Base-by-base conservation (phyloP, 2,797 vertebrate genomes). In the Danio aesculapii region DNA sequence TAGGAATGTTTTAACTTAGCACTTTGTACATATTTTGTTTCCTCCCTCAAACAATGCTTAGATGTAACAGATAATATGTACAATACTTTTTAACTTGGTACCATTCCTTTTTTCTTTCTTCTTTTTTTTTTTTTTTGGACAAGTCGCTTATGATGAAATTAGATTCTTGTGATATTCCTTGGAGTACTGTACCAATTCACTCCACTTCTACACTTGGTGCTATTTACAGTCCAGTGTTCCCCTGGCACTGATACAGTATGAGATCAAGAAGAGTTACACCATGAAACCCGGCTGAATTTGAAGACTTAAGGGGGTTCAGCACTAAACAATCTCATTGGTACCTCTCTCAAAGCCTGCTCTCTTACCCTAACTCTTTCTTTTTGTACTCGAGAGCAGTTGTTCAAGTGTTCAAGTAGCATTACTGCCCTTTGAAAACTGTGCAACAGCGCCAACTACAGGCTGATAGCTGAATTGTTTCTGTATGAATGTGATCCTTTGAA, bases 1-100 rank as follows among this genome's bases (percentile, higher is more conserved):
- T 93, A 90, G 92, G 91, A 93, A 92, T 92, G 91, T 92, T 86
- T 84, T 88, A 85, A 83, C 88, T 87, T 89, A 83, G 92, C 91
- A 94, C 92, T 94, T 94, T 94, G 89, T 92, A 88, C 87, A 91
- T 91, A 87, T 83, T 86, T 84, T 81, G 82, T 53, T 5, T 53
- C 13, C 30, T 85, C 77, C 75, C 81, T 82, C 67, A 8, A 85
- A 68, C 58, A 83, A 64, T 82, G 57, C 55, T 64, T 81, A 76
- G 73, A 72, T 75, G 16, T 87, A 82, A 81, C 21, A 62, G 80
- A 79, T 44, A n/a, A 64, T 68, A 73, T 64, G 75, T 84, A 67
- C 69, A 63, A 66, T 84, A 68, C 49, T 47, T 83, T 74, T 70
- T 83, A 84, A 21, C 64, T 57, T 57, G 19, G 63, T 59, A 70